A percentile compares a stretch with the other conserved stretches of the same genome.
Conservation (phyloP, 2,797 vertebrate species). For the Natrix natrix region DNA sequence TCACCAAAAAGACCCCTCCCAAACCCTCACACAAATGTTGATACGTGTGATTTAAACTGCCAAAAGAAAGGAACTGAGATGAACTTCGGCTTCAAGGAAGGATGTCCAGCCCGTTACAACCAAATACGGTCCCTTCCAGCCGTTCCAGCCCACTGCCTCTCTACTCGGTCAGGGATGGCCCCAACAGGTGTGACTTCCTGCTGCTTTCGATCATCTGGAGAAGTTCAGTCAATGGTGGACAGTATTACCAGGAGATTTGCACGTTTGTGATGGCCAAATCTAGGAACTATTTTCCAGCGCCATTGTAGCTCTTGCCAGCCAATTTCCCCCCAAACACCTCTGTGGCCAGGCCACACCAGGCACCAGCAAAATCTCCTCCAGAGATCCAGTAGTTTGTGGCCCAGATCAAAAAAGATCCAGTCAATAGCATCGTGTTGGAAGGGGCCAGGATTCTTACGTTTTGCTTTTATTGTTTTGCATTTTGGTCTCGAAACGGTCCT, state of each 20-base stretch:
- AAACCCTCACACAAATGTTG: slow-evolving; percentile 28
- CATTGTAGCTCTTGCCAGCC: slow-evolving; percentile 17
- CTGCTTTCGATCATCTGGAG: slow-evolving; percentile 43
- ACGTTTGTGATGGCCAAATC: slow-evolving; percentile 29
- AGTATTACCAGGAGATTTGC: slow-evolving; percentile 35
- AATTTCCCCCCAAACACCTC: not conserved
- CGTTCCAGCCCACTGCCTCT: slow-evolving; percentile 30
- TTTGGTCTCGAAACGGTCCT: slow-evolving; percentile 24
- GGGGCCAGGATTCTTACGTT: not conserved
- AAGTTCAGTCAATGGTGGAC: slow-evolving; percentile 9
- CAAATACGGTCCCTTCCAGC: slow-evolving; percentile 43
- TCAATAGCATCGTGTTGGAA: slow-evolving; percentile 1
- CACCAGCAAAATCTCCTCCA: not conserved
- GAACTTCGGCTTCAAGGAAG: slow-evolving; percentile 38
- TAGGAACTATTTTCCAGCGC: slow-evolving; percentile 40
- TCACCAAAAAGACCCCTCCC: slow-evolving; percentile 42
- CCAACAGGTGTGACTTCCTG: slow-evolving; percentile 55
- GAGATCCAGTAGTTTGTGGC: not conserved
- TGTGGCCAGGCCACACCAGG: slow-evolving; percentile 17
- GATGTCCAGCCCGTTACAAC: slow-evolving; percentile 46
- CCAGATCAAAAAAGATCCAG: slow-evolving; percentile 39
- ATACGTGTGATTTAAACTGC: slow-evolving; percentile 62
- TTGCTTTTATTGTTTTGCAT: slow-evolving; percentile 38
- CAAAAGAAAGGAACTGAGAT: slow-evolving; percentile 60
- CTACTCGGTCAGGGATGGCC: slow-evolving; percentile 62